Conservation (phyloP, 2,888 invertebrate genomes). For the Aleiodes leptofemur region DNA sequence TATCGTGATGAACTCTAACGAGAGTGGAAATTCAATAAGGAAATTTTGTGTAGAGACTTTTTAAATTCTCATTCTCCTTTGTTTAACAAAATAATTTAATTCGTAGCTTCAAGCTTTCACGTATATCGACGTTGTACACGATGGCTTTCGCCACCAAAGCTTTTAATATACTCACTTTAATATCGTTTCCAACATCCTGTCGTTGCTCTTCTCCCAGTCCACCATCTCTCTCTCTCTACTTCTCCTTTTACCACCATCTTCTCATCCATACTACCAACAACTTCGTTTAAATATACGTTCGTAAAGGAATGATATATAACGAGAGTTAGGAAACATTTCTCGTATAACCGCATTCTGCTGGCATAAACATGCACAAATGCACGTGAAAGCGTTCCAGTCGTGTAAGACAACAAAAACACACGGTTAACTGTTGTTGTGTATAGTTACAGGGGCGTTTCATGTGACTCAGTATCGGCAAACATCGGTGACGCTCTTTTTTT, state of each 20-base stretch:
- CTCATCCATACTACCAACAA: no score
- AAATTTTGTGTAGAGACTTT: background rate
- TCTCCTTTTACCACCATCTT: no score
- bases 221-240: no score
- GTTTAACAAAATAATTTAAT: background rate
- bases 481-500: background rate
- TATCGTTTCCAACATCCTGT: background rate
- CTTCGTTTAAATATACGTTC: no score
- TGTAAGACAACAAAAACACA: no score
- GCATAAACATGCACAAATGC: no score
- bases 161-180: conserved; percentile 10
- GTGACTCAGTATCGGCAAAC: background rate
- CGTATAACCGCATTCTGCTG: no score
- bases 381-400: conserved; percentile 1
- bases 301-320: no score
- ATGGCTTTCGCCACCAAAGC: background rate
- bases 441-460: conserved; percentile 7
- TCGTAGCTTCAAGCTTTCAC: no score
- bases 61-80: background rate
- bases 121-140: background rate
- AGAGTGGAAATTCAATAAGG: background rate
- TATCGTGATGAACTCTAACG: background rate
- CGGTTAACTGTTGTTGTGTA: background rate
- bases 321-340: no score
- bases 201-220: no score